Base-by-base conservation (phyloP, 2,888 invertebrate species). In the Cephus sareptanus region DNA sequence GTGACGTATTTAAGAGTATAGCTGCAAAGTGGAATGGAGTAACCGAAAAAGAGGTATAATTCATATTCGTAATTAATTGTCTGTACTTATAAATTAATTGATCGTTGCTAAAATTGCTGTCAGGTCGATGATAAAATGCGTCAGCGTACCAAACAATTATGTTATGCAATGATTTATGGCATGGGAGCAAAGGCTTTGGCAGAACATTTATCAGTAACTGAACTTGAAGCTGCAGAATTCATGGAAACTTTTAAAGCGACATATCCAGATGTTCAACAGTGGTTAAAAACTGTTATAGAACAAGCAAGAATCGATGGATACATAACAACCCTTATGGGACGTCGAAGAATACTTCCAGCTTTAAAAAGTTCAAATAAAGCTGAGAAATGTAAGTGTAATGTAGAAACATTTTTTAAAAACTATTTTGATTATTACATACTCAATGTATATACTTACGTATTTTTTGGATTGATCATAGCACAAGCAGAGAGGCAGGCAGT, bases 111-210 rank as follows among this genome's bases (percentile, higher is more conserved):
- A 56, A 56, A 56, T 33, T 77, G 74, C 31, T 83, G 79, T 78
- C 85, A 95, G 94, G 95, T 99, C 0, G 95, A 95, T 69, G 94
- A 95, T 78, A 94, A 94, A 79, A 93, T 97, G 85, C 93, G 99
- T 74, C 97, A 98, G 87, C 95, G 96, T 87, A 96, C 98, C 6
- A 98, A 98, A 91, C 95, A 98, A 92, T 94, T 99, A 40, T 98
- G 98, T 90, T 99, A 99, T 92, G 99, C 98, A 11, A 97, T 99
- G 87, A 96, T 99, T 79, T 99, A 99, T 91, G 99, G 99, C 11
- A 99, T 99, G 96, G 98, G 99, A 3, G 93, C 94, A 79, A 96
- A 94, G 87, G 94, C 96, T 0, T 92, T 99, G 40, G 94, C 96
- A 0, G 96, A 97, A 80, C 95, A 95, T 82, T 92, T 99, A 68